Percentiles rank a stretch among this genome's conserved stretches.
These are phyloP conservation scores for Boleophthalmus pectinirostris DNA, from an alignment of 2,113 vertebrate genomes.

Conservation along the genomic window DNA sequence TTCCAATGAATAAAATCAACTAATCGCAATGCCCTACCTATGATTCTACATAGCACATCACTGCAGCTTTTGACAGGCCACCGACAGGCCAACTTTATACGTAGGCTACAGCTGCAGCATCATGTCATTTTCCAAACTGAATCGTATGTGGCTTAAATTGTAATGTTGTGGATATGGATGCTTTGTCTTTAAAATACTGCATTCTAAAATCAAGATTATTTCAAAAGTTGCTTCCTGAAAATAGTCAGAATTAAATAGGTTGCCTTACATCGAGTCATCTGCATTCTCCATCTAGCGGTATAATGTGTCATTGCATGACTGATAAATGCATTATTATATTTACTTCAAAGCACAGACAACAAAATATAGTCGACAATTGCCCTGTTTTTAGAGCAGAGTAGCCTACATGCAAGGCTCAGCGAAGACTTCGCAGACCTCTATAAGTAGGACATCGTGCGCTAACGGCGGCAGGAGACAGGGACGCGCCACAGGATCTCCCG, in stretches of 20 bases:
- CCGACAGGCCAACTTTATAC: no score
- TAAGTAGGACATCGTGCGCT: not conserved
- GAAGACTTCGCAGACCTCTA: not conserved
- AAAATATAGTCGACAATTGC: not conserved
- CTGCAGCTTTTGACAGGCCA: not conserved
- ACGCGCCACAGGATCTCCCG: not conserved
- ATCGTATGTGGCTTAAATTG: not conserved
- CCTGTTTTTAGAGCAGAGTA: not conserved
- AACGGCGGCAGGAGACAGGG: not conserved
- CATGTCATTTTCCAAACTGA: not conserved
- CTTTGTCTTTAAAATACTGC: not conserved
- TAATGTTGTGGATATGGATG: not conserved
- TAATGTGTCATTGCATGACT: not conserved
- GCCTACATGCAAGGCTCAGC: not conserved
- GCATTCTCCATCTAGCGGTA: slow-evolving; percentile 5
- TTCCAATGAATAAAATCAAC: no score
- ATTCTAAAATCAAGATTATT: not conserved
- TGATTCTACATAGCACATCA: not conserved
- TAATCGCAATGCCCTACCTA: not conserved
- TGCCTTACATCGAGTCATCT: not conserved
- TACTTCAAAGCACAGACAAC: not conserved
- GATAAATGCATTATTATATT: not conserved
- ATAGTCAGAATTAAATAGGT: not conserved
- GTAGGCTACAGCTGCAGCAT: not conserved
- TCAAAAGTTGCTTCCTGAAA: not conserved